These are phyloP conservation scores for Pogonomyrmex californicus DNA, from an alignment of 1,140 invertebrate genomes.

Conservation along the genomic window DNA sequence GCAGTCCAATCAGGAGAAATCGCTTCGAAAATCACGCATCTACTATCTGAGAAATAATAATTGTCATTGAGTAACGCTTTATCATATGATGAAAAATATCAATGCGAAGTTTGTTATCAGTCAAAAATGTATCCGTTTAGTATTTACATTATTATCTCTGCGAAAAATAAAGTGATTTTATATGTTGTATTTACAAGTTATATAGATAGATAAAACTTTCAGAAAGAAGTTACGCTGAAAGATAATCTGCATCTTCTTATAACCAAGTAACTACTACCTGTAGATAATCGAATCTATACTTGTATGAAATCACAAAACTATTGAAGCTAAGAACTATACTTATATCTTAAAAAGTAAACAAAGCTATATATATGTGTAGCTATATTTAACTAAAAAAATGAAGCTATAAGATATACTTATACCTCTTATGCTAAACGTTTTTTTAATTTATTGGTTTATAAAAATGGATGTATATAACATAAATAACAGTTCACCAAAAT, in stretches of 20 bases:
- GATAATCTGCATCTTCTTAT: constrained; percentile 37
- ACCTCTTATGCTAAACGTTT: neutral
- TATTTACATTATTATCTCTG: neutral
- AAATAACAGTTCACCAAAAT: neutral
- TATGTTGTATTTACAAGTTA: neutral
- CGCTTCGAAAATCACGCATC: constrained; percentile 42
- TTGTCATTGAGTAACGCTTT: constrained; percentile 3
- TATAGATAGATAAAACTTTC: neutral
- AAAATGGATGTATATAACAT: neutral
- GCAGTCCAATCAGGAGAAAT: constrained; percentile 3
- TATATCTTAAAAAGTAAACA: constrained; percentile 54
- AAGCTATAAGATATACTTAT: constrained; percentile 51
- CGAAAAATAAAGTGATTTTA: neutral
- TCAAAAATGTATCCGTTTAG: neutral
- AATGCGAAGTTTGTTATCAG: neutral
- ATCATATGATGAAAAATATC: neutral
- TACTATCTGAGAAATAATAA: constrained; percentile 53
- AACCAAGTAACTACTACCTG: constrained; percentile 19
- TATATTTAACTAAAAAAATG: constrained; percentile 51
- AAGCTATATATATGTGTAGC: constrained; percentile 34
- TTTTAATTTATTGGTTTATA: neutral
- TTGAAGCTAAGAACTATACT: constrained; percentile 50
- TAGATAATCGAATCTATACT: constrained; percentile 41
- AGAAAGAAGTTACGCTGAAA: neutral
- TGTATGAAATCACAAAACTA: constrained; percentile 39